Base-by-base conservation (phyloP, 2,888 invertebrate species). In the Bhutanitis thaidina region DNA sequence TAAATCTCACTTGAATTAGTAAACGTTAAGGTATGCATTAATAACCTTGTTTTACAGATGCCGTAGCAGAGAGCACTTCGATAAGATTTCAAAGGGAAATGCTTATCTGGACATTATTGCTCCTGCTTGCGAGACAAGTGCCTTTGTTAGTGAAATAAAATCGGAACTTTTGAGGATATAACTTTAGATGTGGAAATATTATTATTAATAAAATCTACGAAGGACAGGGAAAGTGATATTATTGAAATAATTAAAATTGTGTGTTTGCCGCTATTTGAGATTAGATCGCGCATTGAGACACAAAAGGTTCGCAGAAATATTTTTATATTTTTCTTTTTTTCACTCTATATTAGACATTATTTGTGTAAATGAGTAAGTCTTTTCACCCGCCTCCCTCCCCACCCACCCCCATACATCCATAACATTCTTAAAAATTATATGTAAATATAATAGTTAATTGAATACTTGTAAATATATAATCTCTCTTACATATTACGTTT, bases 81-180 rank as follows among this genome's bases (percentile, higher is more conserved):
- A 55, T 59, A 36, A 69, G 67, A 41, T 59, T 73, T 53, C 65
- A 65, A 30, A 50, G 66, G 32, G 72, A 77, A 43, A 54, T 74
- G 15, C 57, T 63, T 46, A 44, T 77, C 34, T 84, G 80, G 80
- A 80, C 80, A 64, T 71, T 81, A 32, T 57, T 77, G 20, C 56
- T 79, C 27, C 60, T 83, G 40, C 57, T 70, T 51, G 63, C 66
- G 58, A 74, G 65, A 71, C 69, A 73, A 78, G 86, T 84, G 84
- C 84, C 84, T 81, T 82, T 69, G 43, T 54, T 62, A 64, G 61
- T 59, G 52, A 60, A 59, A 54, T 62, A 57, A 53, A 53, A 39
- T 36, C 16, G 12, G 3, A 36, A 43, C 35, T 27, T 15, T 30
- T 34, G 27, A 34, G 37, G 9, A 14, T 10, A 14, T 41, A 30